Evolutionary conservation across 2,113 vertebrate genomes (phyloP).

Genomic region (Dromaius novaehollandiae): DNA sequence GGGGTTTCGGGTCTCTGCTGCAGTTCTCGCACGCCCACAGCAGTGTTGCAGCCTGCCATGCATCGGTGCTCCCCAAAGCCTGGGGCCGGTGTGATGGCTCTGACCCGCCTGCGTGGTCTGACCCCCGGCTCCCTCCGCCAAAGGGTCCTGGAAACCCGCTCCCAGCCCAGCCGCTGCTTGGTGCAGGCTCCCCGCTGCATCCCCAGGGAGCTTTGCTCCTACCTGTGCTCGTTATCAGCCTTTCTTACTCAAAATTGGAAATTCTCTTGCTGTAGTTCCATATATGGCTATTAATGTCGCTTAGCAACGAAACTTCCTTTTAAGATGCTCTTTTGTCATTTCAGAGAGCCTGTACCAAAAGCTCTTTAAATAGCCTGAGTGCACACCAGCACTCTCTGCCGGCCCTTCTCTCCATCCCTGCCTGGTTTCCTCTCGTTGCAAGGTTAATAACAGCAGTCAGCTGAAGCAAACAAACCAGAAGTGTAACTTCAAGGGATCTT

Average conservation of each 20-base stretch:
- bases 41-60: neutral
- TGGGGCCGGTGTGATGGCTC: neutral
- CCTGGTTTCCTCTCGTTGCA: neutral
- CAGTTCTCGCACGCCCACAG: neutral
- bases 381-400: neutral
- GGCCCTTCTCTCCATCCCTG: neutral
- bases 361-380: neutral
- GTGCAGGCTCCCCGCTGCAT: neutral
- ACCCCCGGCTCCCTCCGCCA: fast-evolving
- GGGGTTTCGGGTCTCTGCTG: neutral
- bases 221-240: neutral
- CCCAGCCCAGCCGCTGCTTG: fast-evolving
- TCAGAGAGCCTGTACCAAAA: neutral
- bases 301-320: conserved; percentile 19
- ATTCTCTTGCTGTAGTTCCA: neutral
- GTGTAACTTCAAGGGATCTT: neutral
- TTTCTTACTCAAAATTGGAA: neutral
- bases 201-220: neutral
- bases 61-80: neutral
- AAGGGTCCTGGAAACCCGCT: neutral
- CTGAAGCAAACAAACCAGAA: neutral
- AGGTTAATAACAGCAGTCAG: neutral
- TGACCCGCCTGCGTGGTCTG: too few relatives aligned
- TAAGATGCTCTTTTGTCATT: neutral
- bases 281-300: neutral